phyloP scores from a whole-genome alignment of 2,113 vertebrate genomes.

The Fregata magnificens region DNA sequence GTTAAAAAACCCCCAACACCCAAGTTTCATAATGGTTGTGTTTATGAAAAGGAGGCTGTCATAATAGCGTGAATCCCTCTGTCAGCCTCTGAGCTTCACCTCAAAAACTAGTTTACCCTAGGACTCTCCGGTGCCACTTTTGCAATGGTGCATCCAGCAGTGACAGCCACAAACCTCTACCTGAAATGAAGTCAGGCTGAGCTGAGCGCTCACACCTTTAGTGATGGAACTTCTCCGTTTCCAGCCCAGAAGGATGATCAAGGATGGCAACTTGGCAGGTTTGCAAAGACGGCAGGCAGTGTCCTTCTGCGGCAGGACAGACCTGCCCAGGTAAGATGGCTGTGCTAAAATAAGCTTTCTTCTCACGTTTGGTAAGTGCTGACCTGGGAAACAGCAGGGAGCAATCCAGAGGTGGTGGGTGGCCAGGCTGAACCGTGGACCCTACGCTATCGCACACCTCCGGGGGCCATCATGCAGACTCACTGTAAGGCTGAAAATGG shows the following conservation, averaged over 20 bases:
- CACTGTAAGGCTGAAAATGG: fast-evolving
- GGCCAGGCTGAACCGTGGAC: neutral
- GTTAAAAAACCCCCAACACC: neutral
- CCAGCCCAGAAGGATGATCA: neutral
- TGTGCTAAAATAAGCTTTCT: neutral
- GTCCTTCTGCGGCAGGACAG: neutral
- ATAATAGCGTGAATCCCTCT: neutral
- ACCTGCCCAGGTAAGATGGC: neutral
- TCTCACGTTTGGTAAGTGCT: neutral
- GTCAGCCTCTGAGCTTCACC: neutral
- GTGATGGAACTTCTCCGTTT: neutral
- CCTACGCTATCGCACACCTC: no score
- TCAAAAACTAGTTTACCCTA: neutral
- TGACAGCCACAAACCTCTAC: neutral
- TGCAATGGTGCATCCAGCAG: neutral
- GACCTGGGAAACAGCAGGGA: neutral
- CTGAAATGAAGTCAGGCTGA: neutral
- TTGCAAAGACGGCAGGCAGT: neutral
- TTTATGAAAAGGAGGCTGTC: neutral
- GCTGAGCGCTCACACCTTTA: neutral
- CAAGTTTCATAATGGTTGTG: neutral
- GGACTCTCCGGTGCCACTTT: neutral
- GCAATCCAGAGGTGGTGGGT: neutral
- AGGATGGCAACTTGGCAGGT: neutral
- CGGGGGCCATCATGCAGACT: neutral